phyloP scores from a whole-genome alignment of 2,797 vertebrate genomes.

The Microhierax caerulescens region DNA sequence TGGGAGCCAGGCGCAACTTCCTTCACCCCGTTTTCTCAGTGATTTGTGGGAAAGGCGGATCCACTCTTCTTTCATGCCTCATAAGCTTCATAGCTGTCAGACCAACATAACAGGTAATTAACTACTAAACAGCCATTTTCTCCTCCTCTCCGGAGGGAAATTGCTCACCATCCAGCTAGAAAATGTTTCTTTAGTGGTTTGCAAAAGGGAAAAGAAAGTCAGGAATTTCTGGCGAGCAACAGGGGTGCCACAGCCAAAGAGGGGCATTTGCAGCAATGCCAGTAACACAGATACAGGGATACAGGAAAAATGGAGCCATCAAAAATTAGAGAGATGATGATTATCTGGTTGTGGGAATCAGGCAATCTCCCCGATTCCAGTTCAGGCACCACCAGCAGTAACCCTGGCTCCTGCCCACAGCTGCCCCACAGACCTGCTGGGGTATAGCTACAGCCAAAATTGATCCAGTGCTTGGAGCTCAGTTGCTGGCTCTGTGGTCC shows the following conservation, averaged over 20 bases:
- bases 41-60: neutral
- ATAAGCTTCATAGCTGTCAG: conserved; percentile 66
- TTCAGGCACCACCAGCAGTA: neutral
- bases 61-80: conserved; percentile 51
- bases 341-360: neutral
- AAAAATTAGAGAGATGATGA: neutral
- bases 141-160: conserved; percentile 63
- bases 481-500: fast-evolving
- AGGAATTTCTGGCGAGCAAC: neutral
- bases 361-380: neutral
- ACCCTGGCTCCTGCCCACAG: neutral
- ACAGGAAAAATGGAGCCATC: neutral
- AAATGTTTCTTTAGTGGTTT: conserved; percentile 66
- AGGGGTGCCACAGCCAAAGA: neutral
- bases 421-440: fast-evolving
- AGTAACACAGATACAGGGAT: neutral
- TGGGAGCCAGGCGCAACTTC: neutral
- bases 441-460: neutral
- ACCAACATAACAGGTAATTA: conserved; percentile 72
- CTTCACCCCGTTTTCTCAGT: conserved; percentile 21
- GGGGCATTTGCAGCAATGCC: neutral
- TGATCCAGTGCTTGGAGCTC: neutral
- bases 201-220: neutral
- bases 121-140: conserved; percentile 71
- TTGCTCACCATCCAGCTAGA: conserved; percentile 60